phyloP scores from a whole-genome alignment of 2,888 invertebrate genomes.

The Lysandra coridon region DNA sequence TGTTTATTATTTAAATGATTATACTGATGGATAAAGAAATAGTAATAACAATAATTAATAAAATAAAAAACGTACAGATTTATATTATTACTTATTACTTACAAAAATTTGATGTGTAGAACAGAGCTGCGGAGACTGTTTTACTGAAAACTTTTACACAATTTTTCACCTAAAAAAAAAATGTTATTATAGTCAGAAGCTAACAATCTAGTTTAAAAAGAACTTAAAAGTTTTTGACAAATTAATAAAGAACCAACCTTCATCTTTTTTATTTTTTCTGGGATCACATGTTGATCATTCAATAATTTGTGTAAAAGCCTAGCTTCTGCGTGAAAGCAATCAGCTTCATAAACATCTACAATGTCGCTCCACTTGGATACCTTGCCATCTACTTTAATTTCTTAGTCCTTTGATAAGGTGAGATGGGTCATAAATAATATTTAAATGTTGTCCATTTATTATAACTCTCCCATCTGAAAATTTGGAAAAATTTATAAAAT shows the following conservation, averaged over 20 bases:
- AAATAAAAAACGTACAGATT: constrained; percentile 33
- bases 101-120: constrained; percentile 37
- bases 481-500: neutral
- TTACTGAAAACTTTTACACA: constrained; percentile 36
- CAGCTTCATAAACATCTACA: constrained; percentile 39
- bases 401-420: constrained; percentile 39
- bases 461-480: constrained; percentile 37
- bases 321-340: constrained; percentile 35
- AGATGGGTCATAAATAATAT: constrained; percentile 35
- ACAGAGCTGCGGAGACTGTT: constrained; percentile 36
- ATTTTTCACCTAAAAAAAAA: constrained; percentile 38
- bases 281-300: constrained; percentile 36
- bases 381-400: constrained; percentile 26
- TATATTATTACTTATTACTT: constrained; percentile 41
- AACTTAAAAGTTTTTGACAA: neutral
- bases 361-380: constrained; percentile 35
- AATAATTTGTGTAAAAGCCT: constrained; percentile 37
- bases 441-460: constrained; percentile 9
- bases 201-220: neutral
- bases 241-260: constrained; percentile 15
- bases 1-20: no score
- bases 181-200: neutral
- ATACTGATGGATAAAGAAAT: no score
- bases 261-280: constrained; percentile 9
- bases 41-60: no score